Base-by-base conservation (phyloP, 2,113 vertebrate species). In the Halichoerus grypus region DNA sequence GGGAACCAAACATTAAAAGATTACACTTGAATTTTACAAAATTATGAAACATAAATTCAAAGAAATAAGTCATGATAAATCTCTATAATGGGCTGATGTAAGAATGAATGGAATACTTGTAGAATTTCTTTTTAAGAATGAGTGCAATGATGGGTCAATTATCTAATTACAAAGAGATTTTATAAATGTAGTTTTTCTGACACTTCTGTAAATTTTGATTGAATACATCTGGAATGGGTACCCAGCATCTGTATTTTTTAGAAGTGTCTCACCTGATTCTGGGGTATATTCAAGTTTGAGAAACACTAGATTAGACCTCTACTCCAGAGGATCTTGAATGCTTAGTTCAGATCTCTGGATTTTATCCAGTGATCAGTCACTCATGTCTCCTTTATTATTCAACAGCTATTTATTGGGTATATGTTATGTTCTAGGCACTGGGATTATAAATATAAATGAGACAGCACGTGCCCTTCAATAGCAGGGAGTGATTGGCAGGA, bases 11-110 rank as follows among this genome's bases (percentile, higher is more conserved):
- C 69, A 91, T 57, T 94, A 16, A 57, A 88, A 87, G 24, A 22
- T 87, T 86, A 77, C 21, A 36, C n/a, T 96, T 67, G 21, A 92
- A 71, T 87, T 97, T 94, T 92, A 79, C 19, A n/a, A 92, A 76
- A 76, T 91, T 94, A 51, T 84, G 76, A 94, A 83, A 49, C 55
- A 82, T 53, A 39, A 97, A 69, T 87, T 96, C 61, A 95, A 89
- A 88, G 83, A 80, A 77, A 61, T 83, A 83, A 91, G 69, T 85
- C 18, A 76, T 85, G 11, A 67, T 95, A 67, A 55, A 81, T 83
- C 51, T 83, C 6, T 82, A 31, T 69, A 88, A 55, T 55, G 19
- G 12, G 9, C 55, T 92, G 85, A 69, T 86, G 7, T 59, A 94
- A 97, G 33, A 92, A 71, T 86, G 51, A 51, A 36, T 42, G 65